A percentile compares a stretch with the other conserved stretches of the same genome.
These are phyloP conservation scores for Neolamprologus longior DNA, from an alignment of 2,113 vertebrate genomes.

Conservation along the genomic window DNA sequence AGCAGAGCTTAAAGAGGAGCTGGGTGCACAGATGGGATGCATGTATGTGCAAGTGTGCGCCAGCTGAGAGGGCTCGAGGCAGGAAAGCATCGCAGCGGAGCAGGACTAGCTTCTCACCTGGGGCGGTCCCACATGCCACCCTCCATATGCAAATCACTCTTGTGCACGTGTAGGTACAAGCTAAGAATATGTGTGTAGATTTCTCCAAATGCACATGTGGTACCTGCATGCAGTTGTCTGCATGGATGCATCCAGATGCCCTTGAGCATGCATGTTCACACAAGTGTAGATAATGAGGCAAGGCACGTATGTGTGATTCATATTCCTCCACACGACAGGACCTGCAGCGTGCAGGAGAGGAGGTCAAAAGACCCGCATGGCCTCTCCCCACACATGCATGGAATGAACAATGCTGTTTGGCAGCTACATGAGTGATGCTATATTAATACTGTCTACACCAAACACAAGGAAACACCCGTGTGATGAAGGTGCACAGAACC, in stretches of 20 bases:
- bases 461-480: background rate
- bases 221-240: background rate
- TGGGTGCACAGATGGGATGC: constrained; percentile 31
- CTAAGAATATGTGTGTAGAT: background rate
- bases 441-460: background rate
- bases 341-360: background rate
- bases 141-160: background rate
- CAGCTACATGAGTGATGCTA: background rate
- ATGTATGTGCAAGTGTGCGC: constrained; percentile 48
- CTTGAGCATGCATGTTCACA: background rate
- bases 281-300: constrained; percentile 19
- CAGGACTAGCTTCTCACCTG: background rate
- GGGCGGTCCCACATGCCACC: background rate
- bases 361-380: background rate
- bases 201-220: background rate
- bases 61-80: constrained; percentile 30
- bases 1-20: background rate
- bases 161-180: background rate
- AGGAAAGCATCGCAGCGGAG: background rate
- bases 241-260: background rate
- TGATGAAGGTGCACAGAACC: background rate
- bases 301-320: constrained; percentile 11
- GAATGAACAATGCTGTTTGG: background rate
- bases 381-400: background rate
- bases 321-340: constrained; percentile 11